These are phyloP conservation scores for Aegotheles bennettii DNA, from an alignment of 2,113 vertebrate species.

Conservation along the genomic window DNA sequence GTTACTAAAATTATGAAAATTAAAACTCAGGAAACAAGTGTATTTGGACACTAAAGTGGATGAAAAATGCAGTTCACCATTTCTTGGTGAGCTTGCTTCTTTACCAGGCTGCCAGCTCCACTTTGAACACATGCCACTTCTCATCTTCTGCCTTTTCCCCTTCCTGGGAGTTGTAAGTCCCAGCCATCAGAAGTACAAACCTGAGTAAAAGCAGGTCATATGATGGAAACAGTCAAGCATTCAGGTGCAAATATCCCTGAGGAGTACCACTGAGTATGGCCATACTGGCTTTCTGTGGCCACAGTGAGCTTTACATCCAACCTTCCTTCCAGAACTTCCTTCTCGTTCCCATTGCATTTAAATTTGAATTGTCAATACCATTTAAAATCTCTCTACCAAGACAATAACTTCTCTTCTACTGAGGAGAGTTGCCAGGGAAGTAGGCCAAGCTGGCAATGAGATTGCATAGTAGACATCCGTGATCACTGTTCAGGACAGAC, in stretches of 20 bases:
- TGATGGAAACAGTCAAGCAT: background rate
- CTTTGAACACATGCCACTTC: background rate
- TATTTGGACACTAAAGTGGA: background rate
- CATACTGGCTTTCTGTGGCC: fast-evolving
- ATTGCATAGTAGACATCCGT: background rate
- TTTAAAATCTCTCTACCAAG: background rate
- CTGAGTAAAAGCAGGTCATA: background rate
- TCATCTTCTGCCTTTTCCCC: background rate
- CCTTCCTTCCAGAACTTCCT: background rate
- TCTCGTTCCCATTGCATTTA: background rate
- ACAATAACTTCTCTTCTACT: background rate
- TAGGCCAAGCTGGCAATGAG: background rate
- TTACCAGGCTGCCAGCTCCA: background rate
- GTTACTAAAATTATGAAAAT: background rate
- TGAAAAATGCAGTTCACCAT: background rate
- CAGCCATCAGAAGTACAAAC: background rate
- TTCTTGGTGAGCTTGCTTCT: background rate
- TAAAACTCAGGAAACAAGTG: background rate
- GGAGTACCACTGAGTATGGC: background rate
- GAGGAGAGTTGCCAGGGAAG: background rate
- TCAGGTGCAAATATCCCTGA: background rate
- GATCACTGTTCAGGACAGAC: background rate
- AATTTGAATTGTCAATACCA: background rate
- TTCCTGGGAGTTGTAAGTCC: background rate
- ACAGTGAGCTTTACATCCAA: background rate